A percentile compares a stretch with the other conserved stretches of the same genome.
Conservation (phyloP, 2,797 vertebrate species). For the Eleutherodactylus coqui region DNA sequence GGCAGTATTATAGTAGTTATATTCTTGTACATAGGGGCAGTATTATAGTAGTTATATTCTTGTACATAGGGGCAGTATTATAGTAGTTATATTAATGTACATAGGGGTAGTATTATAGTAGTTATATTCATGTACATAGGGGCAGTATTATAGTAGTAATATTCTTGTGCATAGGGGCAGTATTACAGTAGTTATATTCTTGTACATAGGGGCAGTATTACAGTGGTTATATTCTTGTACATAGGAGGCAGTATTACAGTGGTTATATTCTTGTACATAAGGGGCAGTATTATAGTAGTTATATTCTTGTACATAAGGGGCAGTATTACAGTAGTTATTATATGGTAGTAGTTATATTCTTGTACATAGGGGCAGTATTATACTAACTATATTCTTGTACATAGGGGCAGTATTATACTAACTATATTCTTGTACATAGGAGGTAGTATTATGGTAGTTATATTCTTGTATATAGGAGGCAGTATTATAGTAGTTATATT, state of each 20-base stretch:
- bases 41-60: slow-evolving; percentile 15
- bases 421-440: not conserved
- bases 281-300: not conserved
- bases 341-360: not conserved
- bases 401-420: not conserved
- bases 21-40: slow-evolving; percentile 8
- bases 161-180: not conserved
- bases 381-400: too few relatives aligned
- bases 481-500: slow-evolving; percentile 15
- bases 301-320: not conserved
- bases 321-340: too few relatives aligned
- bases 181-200: slow-evolving; percentile 7
- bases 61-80: slow-evolving; percentile 6
- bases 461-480: slow-evolving; percentile 10
- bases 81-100: slow-evolving; percentile 2
- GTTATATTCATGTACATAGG: not conserved
- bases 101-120: not conserved
- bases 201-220: not conserved
- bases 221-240: not conserved
- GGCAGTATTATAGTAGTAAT: not conserved
- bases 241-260: not conserved
- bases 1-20: slow-evolving; percentile 8
- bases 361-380: not conserved
- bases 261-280: not conserved
- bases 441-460: not conserved